A percentile compares a stretch with the other conserved stretches of the same genome.
These are phyloP conservation scores for Ormyrus pomaceus DNA, from an alignment of 2,888 invertebrate species.

Conservation along the genomic window DNA sequence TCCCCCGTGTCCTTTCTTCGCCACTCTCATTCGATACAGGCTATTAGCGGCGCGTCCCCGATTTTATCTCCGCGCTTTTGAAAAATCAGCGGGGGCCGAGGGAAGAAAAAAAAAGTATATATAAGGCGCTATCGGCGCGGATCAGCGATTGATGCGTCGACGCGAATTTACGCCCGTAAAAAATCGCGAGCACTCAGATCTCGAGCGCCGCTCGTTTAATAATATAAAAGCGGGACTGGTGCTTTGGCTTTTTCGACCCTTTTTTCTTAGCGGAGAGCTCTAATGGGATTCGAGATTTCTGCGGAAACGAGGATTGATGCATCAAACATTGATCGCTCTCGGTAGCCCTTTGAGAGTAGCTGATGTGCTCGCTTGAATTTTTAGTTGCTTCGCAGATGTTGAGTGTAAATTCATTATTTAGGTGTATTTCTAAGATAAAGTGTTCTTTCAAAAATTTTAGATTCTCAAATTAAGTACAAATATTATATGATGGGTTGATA, in stretches of 20 bases:
- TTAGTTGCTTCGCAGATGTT: conserved; percentile 16
- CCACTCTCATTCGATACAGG: conserved; percentile 35
- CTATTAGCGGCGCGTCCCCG: conserved; percentile 48
- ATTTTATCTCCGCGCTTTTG: conserved; percentile 46
- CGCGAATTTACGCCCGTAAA: conserved; percentile 15
- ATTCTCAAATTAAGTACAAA: neutral
- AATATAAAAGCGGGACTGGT: conserved; percentile 18
- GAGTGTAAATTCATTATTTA: neutral
- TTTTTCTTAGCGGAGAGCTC: neutral
- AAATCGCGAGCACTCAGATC: neutral
- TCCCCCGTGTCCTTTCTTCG: conserved; percentile 69
- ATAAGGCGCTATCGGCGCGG: neutral
- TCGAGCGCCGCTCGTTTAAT: conserved; percentile 14
- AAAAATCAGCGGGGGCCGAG: conserved; percentile 5
- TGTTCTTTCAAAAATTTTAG: conserved; percentile 7
- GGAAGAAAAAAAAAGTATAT: conserved; percentile 6
- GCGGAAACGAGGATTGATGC: conserved; percentile 13
- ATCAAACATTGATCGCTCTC: conserved; percentile 18
- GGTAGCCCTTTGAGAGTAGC: neutral
- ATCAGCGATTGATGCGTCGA: conserved; percentile 35
- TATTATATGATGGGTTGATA: neutral
- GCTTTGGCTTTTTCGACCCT: neutral
- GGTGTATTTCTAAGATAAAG: neutral
- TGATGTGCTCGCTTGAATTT: neutral
- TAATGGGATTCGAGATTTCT: conserved; percentile 45